phyloP scores from a whole-genome alignment of 2,888 invertebrate species.

The Phaonia tiefii region DNA sequence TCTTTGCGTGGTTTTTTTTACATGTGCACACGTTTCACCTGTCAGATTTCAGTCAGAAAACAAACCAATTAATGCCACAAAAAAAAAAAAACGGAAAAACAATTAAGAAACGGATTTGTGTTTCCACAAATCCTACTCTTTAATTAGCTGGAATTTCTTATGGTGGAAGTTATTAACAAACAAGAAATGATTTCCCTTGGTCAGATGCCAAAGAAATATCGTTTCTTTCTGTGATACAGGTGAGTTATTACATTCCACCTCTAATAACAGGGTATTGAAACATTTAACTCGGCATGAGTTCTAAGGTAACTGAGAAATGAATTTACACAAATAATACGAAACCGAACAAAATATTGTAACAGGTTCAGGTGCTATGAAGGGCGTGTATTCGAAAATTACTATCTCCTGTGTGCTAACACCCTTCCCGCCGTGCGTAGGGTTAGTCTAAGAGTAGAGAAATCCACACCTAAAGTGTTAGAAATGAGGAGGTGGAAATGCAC shows the following conservation, averaged over 20 bases:
- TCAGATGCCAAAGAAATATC: too few relatives aligned
- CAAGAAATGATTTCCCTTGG: too few relatives aligned
- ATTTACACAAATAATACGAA: constrained; percentile 43
- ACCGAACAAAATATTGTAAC: constrained; percentile 28
- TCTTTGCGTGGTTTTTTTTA: too few relatives aligned
- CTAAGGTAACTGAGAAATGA: constrained; percentile 19
- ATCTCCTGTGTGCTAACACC: background rate
- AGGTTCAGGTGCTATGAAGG: constrained; percentile 49
- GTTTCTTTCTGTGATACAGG: constrained; percentile 43
- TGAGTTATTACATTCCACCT: constrained; percentile 46
- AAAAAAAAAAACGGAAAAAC: too few relatives aligned
- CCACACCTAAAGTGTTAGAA: constrained; percentile 37
- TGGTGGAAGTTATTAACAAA: too few relatives aligned
- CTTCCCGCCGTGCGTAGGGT: constrained; percentile 1
- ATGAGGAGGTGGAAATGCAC: constrained; percentile 29
- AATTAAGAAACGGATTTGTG: too few relatives aligned
- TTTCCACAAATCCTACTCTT: too few relatives aligned
- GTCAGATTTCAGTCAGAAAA: too few relatives aligned
- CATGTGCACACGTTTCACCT: too few relatives aligned
- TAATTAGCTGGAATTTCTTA: too few relatives aligned
- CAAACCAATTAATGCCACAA: too few relatives aligned
- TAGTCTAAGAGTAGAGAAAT: background rate
- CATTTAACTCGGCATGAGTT: constrained; percentile 60
- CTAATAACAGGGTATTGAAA: constrained; percentile 55
- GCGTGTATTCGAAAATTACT: constrained; percentile 36